Evolutionary conservation across 53 echinoderm and acorn worm genomes (phyloP), one percentile per base, ranked within the genome.

Genomic region (Holothuria scabra): DNA sequence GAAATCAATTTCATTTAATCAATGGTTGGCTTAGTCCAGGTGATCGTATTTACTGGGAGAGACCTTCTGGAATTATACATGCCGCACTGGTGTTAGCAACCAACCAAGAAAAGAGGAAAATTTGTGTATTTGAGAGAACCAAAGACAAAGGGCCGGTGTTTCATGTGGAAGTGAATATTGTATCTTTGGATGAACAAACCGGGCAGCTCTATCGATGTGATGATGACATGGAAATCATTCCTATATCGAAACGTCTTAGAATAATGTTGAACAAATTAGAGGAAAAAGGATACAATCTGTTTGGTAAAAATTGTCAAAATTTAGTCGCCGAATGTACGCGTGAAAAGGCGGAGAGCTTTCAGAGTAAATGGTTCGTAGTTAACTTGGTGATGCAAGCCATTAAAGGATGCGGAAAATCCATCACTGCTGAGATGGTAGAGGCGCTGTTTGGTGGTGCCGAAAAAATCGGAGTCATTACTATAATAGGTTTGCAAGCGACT

Each of bases 31-130:
- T 78, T 32, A 78, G 78, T 31, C 78, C 78, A 14, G 78, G 78
- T 9, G 78, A 78, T 78, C 78, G 78, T 4, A 78, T 78, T 20
- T 46, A 33, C 46, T 78, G 78, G 78, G 59, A 78, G 24, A 56
- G 78, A 56, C 78, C 78, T n/a, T 78, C 21, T 20, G 78, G 78
- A 21, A 30, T 78, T 1, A 78, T 78, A 78, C 78, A 78, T 56
- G 52, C 78, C 20, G 78, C 78, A 19, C 52, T 78, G 3, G 78
- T 78, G 4, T 21, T 78, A 32, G 34, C 56, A 28, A 58, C 56
- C 26, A 56, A 78, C 30, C 56, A 78, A 78, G 78, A 24, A 13
- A 24, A 52, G 18, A 56, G 78, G 18, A 56, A 56, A 4, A 28
- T 78, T 21, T 78, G 59, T 19, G 78, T 78, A 5, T 78, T 28